Conservation (phyloP, 2,888 invertebrate species). For the Andrena chrysosceles region DNA sequence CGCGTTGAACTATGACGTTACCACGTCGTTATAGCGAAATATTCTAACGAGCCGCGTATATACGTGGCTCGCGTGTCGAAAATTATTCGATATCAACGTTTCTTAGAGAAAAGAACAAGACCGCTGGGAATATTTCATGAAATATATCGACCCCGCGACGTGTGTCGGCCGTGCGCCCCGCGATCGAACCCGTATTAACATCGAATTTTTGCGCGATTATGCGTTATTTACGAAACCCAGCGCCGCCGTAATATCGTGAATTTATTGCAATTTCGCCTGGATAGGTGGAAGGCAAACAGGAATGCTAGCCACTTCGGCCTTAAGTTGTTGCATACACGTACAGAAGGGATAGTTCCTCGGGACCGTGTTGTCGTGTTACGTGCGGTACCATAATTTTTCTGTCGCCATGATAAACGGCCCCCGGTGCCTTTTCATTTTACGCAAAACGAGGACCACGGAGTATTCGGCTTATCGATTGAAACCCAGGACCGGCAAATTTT, state of each 20-base stretch:
- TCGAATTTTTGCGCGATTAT: slow-evolving; percentile 35
- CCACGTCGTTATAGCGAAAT: slow-evolving; percentile 34
- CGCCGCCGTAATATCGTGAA: slow-evolving; percentile 21
- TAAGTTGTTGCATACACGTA: slow-evolving; percentile 27
- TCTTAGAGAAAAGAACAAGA: slow-evolving; percentile 14
- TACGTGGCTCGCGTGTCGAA: slow-evolving; percentile 35
- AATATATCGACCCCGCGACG: slow-evolving; percentile 4
- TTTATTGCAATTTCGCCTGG: slow-evolving; percentile 39
- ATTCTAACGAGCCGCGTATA: slow-evolving; percentile 26
- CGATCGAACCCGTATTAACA: slow-evolving; percentile 43
- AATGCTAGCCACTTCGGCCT: slow-evolving; percentile 16
- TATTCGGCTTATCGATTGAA: slow-evolving; percentile 37
- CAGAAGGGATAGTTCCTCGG: slow-evolving; percentile 6
- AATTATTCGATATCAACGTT: slow-evolving; percentile 43
- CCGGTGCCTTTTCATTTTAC: slow-evolving; percentile 44
- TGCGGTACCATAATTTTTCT: slow-evolving; percentile 56
- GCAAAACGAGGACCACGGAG: slow-evolving; percentile 3
- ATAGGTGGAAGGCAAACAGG: slow-evolving; percentile 11
- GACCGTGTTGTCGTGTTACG: slow-evolving; percentile 30
- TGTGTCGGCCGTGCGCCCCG: background rate
- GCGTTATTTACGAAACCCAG: slow-evolving; percentile 33
- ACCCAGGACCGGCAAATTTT: background rate
- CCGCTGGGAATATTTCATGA: slow-evolving; percentile 19
- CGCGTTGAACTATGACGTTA: slow-evolving; percentile 8
- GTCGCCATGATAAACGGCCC: slow-evolving; percentile 55